phyloP scores from a whole-genome alignment of 1,140 invertebrate species.

The Drosophila sulfurigaster region DNA sequence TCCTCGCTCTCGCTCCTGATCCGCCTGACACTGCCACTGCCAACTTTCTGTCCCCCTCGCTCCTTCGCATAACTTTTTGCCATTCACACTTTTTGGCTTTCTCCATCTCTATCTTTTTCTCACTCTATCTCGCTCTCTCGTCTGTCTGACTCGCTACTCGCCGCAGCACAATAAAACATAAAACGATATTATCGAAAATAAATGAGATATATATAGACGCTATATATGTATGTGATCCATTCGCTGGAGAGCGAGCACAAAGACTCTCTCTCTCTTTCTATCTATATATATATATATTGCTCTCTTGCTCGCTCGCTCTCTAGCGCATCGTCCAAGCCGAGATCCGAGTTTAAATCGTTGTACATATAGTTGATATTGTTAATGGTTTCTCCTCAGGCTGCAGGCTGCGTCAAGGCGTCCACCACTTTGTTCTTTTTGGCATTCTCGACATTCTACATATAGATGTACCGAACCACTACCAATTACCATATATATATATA shows the following conservation, averaged over 20 bases:
- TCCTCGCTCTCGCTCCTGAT: neutral
- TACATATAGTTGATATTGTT: conserved; percentile 45
- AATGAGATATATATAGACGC: neutral
- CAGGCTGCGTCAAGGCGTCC: neutral
- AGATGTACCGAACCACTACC: conserved; percentile 17
- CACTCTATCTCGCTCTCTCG: neutral
- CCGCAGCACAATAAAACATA: conserved; percentile 22
- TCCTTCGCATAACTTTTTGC: neutral
- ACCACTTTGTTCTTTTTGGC: conserved; percentile 9
- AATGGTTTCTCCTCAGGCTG: conserved; percentile 37
- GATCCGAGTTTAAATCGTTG: conserved; percentile 31
- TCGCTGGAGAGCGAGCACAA: neutral
- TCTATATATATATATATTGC: no score
- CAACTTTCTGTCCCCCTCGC: neutral
- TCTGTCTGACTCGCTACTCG: conserved; percentile 4
- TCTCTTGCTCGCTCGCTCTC: neutral
- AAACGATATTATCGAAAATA: neutral
- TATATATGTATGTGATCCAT: conserved; percentile 2
- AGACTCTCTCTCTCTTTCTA: neutral
- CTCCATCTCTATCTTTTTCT: neutral
- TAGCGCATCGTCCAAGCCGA: conserved; percentile 7
- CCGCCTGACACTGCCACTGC: conserved; percentile 10
- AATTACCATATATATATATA: conserved; percentile 5
- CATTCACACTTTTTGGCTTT: no score
- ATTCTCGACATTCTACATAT: conserved; percentile 10